phyloP scores from a whole-genome alignment of 1,140 invertebrate genomes.

The Dolichoris vasculosae region DNA sequence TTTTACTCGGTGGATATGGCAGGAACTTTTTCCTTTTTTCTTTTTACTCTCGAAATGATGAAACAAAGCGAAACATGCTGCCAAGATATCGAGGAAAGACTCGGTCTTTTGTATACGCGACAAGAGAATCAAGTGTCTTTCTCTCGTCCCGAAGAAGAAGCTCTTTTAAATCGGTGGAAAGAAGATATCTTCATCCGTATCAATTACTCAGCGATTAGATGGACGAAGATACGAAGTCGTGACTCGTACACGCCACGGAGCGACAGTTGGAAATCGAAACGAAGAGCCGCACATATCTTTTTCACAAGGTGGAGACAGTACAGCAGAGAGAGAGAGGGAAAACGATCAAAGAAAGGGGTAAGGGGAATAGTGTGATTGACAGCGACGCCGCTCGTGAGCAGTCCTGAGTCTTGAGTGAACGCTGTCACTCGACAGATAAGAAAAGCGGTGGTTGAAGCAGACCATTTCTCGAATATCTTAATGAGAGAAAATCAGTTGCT shows the following conservation, averaged over 20 bases:
- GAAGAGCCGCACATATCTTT: slow-evolving; percentile 54
- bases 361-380: slow-evolving; percentile 69
- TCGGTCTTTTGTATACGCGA: slow-evolving; percentile 15
- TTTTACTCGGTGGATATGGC: background rate
- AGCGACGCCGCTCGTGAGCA: slow-evolving; percentile 61
- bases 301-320: slow-evolving; percentile 47
- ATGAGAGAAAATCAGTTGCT: slow-evolving; percentile 62
- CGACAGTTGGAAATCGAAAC: slow-evolving; percentile 31
- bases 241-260: slow-evolving; percentile 12
- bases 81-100: background rate
- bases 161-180: slow-evolving; percentile 42
- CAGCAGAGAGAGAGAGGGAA: slow-evolving; percentile 58
- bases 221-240: slow-evolving; percentile 69
- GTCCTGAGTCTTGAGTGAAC: slow-evolving; percentile 73
- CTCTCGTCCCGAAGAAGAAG: background rate
- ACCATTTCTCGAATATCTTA: slow-evolving; percentile 70
- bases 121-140: slow-evolving; percentile 40
- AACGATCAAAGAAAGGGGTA: slow-evolving; percentile 58
- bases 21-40: background rate
- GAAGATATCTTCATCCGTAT: slow-evolving; percentile 74
- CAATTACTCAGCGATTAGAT: slow-evolving; percentile 76
- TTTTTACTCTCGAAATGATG: background rate
- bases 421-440: slow-evolving; percentile 73
- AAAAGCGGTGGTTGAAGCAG: slow-evolving; percentile 48
- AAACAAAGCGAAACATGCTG: background rate